Evolutionary conservation across 2,113 vertebrate genomes (phyloP).

Genomic region (Arenaria interpres): DNA sequence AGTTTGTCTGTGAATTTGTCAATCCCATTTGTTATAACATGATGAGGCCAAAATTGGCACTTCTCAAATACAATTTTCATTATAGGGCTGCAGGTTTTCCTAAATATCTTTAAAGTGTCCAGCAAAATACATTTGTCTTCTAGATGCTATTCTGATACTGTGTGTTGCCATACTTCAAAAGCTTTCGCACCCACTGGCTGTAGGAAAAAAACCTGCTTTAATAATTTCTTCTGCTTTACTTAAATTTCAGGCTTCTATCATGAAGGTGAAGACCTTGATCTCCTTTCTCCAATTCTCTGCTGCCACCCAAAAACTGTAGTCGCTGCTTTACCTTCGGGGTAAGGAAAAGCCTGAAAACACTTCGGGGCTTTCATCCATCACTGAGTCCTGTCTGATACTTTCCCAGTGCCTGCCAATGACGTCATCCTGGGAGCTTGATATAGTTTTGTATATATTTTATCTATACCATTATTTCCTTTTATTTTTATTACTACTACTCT

Average conservation of each 20-base stretch:
- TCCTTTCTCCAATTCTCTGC: background rate
- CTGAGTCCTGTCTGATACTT: no score
- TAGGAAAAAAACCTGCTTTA: background rate
- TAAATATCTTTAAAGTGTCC: background rate
- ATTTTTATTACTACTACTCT: no score
- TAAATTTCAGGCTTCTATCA: background rate
- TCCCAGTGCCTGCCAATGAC: no score
- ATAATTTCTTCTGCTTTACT: background rate
- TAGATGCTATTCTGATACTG: background rate
- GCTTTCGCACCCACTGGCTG: background rate
- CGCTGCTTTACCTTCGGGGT: no score
- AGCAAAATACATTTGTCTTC: background rate
- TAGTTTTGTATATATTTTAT: no score
- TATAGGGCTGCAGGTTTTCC: background rate
- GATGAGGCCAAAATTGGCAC: conserved; percentile 1
- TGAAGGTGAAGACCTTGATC: background rate
- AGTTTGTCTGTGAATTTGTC: background rate
- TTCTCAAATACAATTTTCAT: background rate
- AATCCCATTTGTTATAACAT: conserved; percentile 1
- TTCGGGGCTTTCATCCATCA: no score
- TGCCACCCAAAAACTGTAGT: background rate
- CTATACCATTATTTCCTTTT: no score
- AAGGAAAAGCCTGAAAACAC: no score
- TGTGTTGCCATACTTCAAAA: background rate
- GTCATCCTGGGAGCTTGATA: no score